phyloP scores from a whole-genome alignment of 2,113 vertebrate species.

The Oncorhynchus clarkii region DNA sequence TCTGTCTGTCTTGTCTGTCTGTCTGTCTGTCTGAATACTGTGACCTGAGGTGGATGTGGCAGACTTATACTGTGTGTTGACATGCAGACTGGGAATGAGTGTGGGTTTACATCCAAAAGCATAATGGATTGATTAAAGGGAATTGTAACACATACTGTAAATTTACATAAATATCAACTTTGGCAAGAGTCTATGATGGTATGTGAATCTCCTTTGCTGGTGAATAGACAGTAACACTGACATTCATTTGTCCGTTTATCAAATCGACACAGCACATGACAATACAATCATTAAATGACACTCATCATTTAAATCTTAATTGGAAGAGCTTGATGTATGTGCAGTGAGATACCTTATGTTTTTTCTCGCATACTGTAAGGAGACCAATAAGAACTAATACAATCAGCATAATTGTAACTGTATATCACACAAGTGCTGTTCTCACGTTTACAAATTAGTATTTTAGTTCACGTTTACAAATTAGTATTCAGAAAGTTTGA shows the following conservation, averaged over 20 bases:
- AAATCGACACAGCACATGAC: neutral
- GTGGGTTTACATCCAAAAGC: constrained; percentile 35
- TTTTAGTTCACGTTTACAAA: too few species aligned
- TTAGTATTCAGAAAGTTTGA: too few species aligned
- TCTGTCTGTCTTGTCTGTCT: too few species aligned
- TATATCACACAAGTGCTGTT: neutral
- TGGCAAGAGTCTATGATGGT: constrained; percentile 4
- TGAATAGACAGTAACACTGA: neutral
- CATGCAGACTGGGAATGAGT: constrained; percentile 29
- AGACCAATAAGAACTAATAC: neutral
- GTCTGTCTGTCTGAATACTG: constrained; percentile 13
- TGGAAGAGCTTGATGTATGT: neutral
- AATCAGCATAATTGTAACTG: neutral
- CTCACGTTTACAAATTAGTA: too few species aligned
- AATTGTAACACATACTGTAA: neutral
- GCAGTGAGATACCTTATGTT: neutral
- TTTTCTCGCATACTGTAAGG: neutral
- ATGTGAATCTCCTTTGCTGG: constrained; percentile 51
- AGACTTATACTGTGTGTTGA: constrained; percentile 10
- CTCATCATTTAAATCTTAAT: too few species aligned
- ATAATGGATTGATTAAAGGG: neutral
- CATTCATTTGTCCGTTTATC: neutral
- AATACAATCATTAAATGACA: too few species aligned
- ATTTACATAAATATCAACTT: neutral
- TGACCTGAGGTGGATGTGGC: constrained; percentile 21